A percentile compares a stretch with the other conserved stretches of the same genome.
phyloP scores from a whole-genome alignment of 1,140 invertebrate species.

The Drosophila lacteicornis region DNA sequence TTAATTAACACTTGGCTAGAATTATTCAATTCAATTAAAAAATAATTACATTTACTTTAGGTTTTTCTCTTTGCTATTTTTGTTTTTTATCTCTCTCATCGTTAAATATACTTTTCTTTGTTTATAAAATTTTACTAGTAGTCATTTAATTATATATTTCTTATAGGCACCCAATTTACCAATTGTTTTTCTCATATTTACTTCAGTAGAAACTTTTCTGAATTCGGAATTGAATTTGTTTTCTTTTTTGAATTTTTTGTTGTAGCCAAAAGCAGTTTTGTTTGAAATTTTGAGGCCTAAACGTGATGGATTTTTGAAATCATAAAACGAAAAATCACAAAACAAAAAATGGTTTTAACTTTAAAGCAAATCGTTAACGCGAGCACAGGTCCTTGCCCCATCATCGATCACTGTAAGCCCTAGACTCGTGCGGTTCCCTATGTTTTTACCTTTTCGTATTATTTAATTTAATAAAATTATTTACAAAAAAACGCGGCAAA shows the following conservation, averaged over 20 bases:
- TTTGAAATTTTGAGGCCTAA: conserved; percentile 59
- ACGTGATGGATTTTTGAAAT: conserved; percentile 8
- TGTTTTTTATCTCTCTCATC: conserved; percentile 32
- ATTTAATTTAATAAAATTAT: conserved; percentile 84
- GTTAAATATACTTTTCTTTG: conserved; percentile 69
- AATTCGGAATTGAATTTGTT: conserved; percentile 40
- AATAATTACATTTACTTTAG: conserved; percentile 64
- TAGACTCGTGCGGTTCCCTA: conserved; percentile 14
- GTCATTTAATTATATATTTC: conserved; percentile 75
- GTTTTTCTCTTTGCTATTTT: conserved; percentile 62
- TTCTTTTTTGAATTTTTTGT: conserved; percentile 2
- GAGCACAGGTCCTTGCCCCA: neutral
- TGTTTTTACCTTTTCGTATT: conserved; percentile 45
- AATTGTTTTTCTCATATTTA: conserved; percentile 74
- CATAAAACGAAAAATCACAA: conserved; percentile 34
- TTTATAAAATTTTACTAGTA: conserved; percentile 85
- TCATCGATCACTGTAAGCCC: neutral
- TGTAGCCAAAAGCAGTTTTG: conserved; percentile 39
- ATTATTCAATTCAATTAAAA: conserved; percentile 61
- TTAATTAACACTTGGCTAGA: conserved; percentile 54
- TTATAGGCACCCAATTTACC: conserved; percentile 85
- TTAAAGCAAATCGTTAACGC: conserved; percentile 37
- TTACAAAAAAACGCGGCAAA: conserved; percentile 69
- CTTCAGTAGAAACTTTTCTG: conserved; percentile 44
- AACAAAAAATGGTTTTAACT: conserved; percentile 16